phyloP scores from a whole-genome alignment of 2,888 invertebrate species.

The Hedychridium roseum region DNA sequence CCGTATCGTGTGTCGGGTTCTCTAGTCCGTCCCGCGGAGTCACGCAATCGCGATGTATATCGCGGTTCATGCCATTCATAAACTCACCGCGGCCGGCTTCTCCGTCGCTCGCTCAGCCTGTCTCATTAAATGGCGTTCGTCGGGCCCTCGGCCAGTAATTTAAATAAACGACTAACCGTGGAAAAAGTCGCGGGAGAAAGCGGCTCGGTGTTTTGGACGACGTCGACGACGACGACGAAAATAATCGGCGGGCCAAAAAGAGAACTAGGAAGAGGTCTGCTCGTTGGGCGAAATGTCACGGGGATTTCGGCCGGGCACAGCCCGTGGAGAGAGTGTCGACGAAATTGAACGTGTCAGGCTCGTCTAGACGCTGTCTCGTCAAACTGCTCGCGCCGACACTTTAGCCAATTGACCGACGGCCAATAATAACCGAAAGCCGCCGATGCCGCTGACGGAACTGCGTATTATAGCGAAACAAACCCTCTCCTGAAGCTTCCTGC shows the following conservation, averaged over 20 bases:
- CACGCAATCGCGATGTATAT: slow-evolving; percentile 10
- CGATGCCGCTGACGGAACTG: slow-evolving; percentile 51
- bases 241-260: no score
- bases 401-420: slow-evolving; percentile 56
- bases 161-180: no score
- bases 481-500: no score
- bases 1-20: slow-evolving; percentile 1
- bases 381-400: slow-evolving; percentile 50
- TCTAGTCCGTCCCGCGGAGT: neutral
- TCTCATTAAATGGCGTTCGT: no score
- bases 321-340: slow-evolving; percentile 27
- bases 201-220: no score
- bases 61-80: slow-evolving; percentile 7
- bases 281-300: no score
- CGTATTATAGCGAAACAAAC: slow-evolving; percentile 45
- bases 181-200: no score
- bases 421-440: slow-evolving; percentile 47
- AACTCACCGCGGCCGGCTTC: slow-evolving; percentile 13
- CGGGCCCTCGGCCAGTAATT: no score
- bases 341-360: slow-evolving; percentile 46
- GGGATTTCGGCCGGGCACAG: no score
- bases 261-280: no score
- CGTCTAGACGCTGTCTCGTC: slow-evolving; percentile 61
- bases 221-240: no score
- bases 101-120: no score